These are phyloP conservation scores for Eleutherodactylus coqui DNA, from an alignment of 2,797 vertebrate species.

Conservation along the genomic window DNA sequence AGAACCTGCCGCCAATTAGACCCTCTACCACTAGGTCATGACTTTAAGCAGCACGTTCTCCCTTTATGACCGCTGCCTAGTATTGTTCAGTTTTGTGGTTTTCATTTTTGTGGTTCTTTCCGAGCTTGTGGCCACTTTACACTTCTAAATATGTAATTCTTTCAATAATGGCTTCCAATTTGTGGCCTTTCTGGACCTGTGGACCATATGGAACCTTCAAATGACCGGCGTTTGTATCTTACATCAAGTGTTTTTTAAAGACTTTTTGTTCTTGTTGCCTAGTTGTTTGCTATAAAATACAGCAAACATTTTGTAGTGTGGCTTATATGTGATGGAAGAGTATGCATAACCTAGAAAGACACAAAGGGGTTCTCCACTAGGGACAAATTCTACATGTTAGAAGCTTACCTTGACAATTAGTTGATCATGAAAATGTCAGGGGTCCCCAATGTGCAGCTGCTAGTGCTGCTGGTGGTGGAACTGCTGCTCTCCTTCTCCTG, in stretches of 20 bases:
- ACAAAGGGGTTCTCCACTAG: too few species aligned
- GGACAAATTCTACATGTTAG: too few species aligned
- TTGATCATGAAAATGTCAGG: too few species aligned
- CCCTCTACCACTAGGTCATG: slow-evolving; percentile 29
- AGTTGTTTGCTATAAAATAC: neutral
- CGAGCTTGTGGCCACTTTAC: neutral
- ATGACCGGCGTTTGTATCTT: neutral
- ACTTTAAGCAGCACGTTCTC: neutral
- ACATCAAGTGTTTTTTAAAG: neutral
- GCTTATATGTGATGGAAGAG: too few species aligned
- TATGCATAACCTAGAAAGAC: neutral
- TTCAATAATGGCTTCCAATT: neutral
- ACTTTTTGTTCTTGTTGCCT: neutral
- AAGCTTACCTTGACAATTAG: too few species aligned
- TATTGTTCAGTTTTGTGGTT: neutral
- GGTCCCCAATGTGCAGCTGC: too few species aligned
- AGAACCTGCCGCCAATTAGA: slow-evolving; percentile 43
- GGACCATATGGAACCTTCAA: neutral
- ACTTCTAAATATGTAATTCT: neutral
- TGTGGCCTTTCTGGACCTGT: neutral
- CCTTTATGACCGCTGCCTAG: neutral
- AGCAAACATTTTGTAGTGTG: too few species aligned
- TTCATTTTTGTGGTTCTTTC: neutral
- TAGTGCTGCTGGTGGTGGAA: too few species aligned
- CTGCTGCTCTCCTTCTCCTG: too few species aligned